Evolutionary conservation across 2,113 vertebrate species (phyloP).

Genomic region (Corythornis vintsioides): DNA sequence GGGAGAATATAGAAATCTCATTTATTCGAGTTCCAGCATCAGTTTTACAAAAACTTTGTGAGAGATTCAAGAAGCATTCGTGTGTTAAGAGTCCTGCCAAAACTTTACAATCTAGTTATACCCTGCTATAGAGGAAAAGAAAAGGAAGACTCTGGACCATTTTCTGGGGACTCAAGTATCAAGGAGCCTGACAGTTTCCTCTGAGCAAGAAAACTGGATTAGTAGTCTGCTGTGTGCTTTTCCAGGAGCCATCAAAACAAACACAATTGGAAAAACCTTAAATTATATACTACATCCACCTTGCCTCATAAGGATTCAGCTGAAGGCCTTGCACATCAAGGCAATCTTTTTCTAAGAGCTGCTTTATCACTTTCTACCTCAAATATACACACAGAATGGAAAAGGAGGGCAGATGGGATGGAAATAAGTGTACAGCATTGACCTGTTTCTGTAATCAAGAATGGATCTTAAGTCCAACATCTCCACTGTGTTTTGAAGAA

Average conservation of each 20-base stretch:
- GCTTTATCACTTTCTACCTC: neutral
- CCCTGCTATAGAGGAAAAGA: neutral
- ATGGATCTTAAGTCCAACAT: slow-evolving; percentile 49
- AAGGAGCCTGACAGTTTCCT: neutral
- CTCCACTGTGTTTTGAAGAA: slow-evolving; percentile 41
- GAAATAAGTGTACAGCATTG: slow-evolving; percentile 14
- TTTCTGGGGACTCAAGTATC: neutral
- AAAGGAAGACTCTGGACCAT: neutral
- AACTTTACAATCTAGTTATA: slow-evolving; percentile 50
- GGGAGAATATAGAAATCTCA: slow-evolving; percentile 9
- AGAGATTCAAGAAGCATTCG: slow-evolving; percentile 47
- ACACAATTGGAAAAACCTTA: neutral
- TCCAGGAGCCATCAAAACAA: neutral
- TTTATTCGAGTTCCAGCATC: slow-evolving; percentile 25
- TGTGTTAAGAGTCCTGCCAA: slow-evolving; percentile 50
- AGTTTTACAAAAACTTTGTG: slow-evolving; percentile 15
- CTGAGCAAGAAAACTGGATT: neutral
- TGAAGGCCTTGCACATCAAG: neutral
- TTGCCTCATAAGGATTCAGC: neutral
- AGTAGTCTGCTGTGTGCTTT: accelerated
- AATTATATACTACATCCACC: neutral
- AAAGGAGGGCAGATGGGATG: slow-evolving; percentile 56
- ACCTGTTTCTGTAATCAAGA: slow-evolving; percentile 14
- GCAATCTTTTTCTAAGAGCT: neutral
- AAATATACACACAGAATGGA: slow-evolving; percentile 17